Evolutionary conservation across 1,140 invertebrate species (phyloP), one percentile per base, ranked within the genome.

Genomic region (Temnothorax curvispinosus): DNA sequence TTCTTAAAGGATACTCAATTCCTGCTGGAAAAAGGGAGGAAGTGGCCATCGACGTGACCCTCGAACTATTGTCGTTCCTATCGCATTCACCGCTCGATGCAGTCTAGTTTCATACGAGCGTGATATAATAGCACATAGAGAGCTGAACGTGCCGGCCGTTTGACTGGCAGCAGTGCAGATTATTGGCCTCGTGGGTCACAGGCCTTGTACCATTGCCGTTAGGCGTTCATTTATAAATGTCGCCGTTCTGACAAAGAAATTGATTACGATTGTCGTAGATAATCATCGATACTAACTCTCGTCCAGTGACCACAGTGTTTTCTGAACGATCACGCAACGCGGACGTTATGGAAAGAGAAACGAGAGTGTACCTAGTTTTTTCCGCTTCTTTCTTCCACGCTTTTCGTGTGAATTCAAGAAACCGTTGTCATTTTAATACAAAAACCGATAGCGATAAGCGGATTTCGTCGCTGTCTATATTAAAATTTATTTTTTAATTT

Each of bases 211-310:
- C 62, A 87, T 84, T 87, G 85, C 78, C 87, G 85, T 85, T 89
- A 71, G 64, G 27, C 62, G 72, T 78, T 77, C 87, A 87, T 89
- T 91, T 91, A 87, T 91, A 90, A 91, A 90, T 87, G 89, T 87
- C 87, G 78, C 64, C 58, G 81, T 76, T 90, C 60, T 77, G 84
- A 84, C 88, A 88, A 89, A 89, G 88, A 60, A 58, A 62, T 82
- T 85, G 88, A 89, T 89, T 88, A 88, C 87, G 88, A 89, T 89
- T 58, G 76, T 77, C 72, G 58, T 27, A 88, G 87, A 88, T 88
- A 89, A 82, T 88, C 74, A 88, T 85, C 88, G 80, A 89, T 89
- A 88, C 72, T 88, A 86, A 88, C 81, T 86, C 50, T 88, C 65
- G 74, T 89, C 72, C 87, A 65, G 38, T 32, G 3, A 76, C 18